Percentiles rank a stretch among this genome's conserved stretches.
These are phyloP conservation scores for Ridgeia piscesae DNA, from an alignment of 1,140 invertebrate species.

Conservation along the genomic window DNA sequence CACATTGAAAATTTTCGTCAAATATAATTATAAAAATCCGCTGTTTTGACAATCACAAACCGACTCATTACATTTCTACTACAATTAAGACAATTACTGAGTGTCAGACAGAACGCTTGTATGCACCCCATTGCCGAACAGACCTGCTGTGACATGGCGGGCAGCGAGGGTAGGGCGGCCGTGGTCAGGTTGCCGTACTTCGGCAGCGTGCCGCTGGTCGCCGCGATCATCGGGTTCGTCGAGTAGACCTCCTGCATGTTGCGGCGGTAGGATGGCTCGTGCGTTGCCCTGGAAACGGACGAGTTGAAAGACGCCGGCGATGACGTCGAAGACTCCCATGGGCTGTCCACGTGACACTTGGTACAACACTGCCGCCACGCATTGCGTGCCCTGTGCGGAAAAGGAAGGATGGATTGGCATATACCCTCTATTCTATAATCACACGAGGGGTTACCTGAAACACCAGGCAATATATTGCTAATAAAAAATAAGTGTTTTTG, in stretches of 20 bases:
- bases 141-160: slow-evolving; percentile 18
- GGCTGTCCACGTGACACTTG: neutral
- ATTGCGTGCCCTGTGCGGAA: neutral
- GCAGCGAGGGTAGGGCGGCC: slow-evolving; percentile 13
- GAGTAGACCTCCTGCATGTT: slow-evolving; percentile 7
- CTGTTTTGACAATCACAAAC: neutral
- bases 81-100: neutral
- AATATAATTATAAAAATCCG: neutral
- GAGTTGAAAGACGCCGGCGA: neutral
- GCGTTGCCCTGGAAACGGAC: neutral
- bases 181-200: neutral
- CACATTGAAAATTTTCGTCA: too few species aligned
- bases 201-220: neutral
- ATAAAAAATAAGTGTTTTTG: too few species aligned
- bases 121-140: neutral
- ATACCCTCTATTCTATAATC: slow-evolving; percentile 6
- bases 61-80: neutral
- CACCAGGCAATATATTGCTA: too few species aligned
- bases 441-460: too few species aligned
- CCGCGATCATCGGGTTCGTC: neutral
- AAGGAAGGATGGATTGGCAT: neutral
- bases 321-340: slow-evolving; percentile 7
- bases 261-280: neutral
- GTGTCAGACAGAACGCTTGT: neutral
- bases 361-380: neutral